Base-by-base conservation (phyloP, 2,888 invertebrate genomes). In the Meiosimyza decipiens region DNA sequence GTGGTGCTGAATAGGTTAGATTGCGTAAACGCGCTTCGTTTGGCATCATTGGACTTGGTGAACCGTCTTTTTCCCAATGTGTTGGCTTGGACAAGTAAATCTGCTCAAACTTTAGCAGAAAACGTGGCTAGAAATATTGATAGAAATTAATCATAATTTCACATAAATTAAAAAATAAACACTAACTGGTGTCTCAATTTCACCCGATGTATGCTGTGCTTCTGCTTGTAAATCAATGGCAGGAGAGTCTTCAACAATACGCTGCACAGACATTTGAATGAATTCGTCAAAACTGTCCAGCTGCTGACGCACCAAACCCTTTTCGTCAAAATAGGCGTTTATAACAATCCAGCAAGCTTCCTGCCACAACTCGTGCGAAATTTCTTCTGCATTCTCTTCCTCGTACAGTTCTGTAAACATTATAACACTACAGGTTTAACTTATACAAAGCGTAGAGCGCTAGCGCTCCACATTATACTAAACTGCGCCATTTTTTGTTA, bases 331-430 rank as follows among this genome's bases (percentile, higher is more conserved):
- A 88, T 99, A 99, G 0, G 99, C 97, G 85, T 98, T 98, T 84
- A 99, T 99, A 75, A 99, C 99, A 84, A 99, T 98, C 99, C 99
- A 99, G 84, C 99, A 99, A 60, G 99, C 99, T 89, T 99, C 99
- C 88, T 99, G 99, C 99, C 99, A 99, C 77, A 99, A 89, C 85
- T 99, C 99, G 7, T 97, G 94, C 50, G 97, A 96, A 82, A 99
- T 98, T 88, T 99, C 99, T 87, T 97, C 98, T 13, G 92, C 92
- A 85, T 95, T 95, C 82, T 95, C 95, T 83, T 96, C 95, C 78
- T 95, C 95, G 86, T 91, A 94, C 71, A 86, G 79, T 76, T 88
- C 88, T 88, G 72, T 15, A 73, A 72, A 50, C 66, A 71, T n/a
- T 33, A 59, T 40, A 47, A 13, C 40, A 40, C n/a, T 60, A 6